Conservation (phyloP, 2,113 vertebrate species). For the Oreochromis aureus region DNA sequence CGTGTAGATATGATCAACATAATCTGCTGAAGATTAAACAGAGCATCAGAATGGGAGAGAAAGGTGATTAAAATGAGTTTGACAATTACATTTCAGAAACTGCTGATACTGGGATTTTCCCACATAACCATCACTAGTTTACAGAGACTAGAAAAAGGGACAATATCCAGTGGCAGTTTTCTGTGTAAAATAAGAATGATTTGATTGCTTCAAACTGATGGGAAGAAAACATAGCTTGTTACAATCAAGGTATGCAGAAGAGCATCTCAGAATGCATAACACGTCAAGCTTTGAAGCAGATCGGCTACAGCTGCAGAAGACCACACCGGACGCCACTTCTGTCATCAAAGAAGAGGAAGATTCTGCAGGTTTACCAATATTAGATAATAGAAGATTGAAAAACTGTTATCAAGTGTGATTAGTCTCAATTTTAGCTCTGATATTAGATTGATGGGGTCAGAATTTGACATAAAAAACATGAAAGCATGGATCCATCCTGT, state of each 20-base stretch:
- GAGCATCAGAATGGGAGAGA: not conserved
- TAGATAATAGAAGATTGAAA: not conserved
- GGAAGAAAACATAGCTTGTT: not conserved
- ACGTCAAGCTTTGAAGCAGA: not conserved
- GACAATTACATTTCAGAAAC: not conserved
- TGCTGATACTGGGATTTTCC: not conserved
- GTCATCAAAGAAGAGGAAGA: not conserved
- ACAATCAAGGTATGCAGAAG: not conserved
- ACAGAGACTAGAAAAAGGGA: not conserved
- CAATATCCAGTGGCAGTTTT: not conserved
- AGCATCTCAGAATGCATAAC: not conserved
- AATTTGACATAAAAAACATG: not conserved
- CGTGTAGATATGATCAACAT: not conserved
- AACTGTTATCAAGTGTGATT: not conserved
- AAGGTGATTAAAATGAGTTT: not conserved
- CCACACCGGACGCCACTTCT: not conserved
- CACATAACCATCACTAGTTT: not conserved
- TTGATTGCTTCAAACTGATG: not conserved
- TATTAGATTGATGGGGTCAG: not conserved
- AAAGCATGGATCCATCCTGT: not conserved
- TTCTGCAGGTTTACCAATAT: fast-evolving
- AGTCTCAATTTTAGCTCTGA: not conserved
- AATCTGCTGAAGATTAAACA: fast-evolving
- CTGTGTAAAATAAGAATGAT: not conserved
- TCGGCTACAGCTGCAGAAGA: not conserved